Evolutionary conservation across 2,113 vertebrate species (phyloP), one percentile per base, ranked within the genome.

Genomic region (Lophius piscatorius): DNA sequence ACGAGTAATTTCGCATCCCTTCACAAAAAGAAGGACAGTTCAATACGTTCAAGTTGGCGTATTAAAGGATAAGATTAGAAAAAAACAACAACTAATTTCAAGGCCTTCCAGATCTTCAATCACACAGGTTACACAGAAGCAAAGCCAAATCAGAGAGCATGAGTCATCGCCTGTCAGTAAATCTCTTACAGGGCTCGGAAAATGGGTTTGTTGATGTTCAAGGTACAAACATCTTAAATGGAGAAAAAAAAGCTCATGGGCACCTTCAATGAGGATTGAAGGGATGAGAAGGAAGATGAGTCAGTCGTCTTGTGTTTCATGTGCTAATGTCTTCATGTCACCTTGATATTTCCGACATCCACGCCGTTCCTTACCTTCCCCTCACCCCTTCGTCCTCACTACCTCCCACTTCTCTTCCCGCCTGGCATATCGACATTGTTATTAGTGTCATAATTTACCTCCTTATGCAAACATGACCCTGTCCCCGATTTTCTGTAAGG

Each of bases 391-490:
- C 63, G 2, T 22, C 74, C 39, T 34, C 23, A n/a, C 42, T 49
- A 18, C 44, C 50, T 8, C 55, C 56, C 39, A 1, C 0, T 1
- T 40, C 59, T 57, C 29, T 31, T 31, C 29, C 54, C 20, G 55
- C 52, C 64, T 58, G 63, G 49, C 57, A 63, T 5, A 20, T 66
- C 52, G 13, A 64, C 69, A 55, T 73, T 82, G 74, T 82, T 84
- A 87, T 78, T 83, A 77, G 71, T 80, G 67, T 82, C 81, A 85
- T 90, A 87, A 89, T 88, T 90, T 83, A 90, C 70, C 70, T 81
- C 66, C 76, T 88, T 89, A 89, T 83, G 83, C 84, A 89, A 90
- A 91, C 90, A 89, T 80, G 81, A 89, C 81, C 84, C 80, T 84
- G 83, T 86, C 78, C 80, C 83, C 68, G 29, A 80, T 80, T 74